Conservation (phyloP, 2,797 vertebrate species). For the Neostethus bicornis region DNA sequence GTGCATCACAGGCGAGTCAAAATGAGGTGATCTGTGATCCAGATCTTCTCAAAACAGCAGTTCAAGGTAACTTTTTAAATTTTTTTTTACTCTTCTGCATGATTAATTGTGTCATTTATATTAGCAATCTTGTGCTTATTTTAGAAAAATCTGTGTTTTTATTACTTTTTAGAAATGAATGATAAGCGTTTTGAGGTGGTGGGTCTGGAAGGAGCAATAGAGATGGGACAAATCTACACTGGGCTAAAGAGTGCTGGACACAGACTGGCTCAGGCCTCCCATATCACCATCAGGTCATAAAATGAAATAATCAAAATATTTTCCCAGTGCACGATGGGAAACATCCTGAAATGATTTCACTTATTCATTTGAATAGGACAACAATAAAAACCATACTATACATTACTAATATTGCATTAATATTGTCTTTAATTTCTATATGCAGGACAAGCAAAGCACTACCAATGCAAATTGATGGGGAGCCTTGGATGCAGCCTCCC, state of each 20-base stretch:
- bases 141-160: slow-evolving; percentile 1
- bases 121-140: not conserved
- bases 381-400: not conserved
- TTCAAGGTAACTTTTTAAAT: slow-evolving; percentile 80
- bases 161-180: slow-evolving; percentile 80
- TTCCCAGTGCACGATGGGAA: slow-evolving; percentile 1
- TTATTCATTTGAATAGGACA: too few species aligned
- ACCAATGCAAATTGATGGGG: slow-evolving; percentile 96
- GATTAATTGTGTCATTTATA: not conserved
- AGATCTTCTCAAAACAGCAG: slow-evolving; percentile 85
- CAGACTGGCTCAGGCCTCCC: slow-evolving; percentile 88
- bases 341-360: too few species aligned
- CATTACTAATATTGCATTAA: not conserved
- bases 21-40: slow-evolving; percentile 85
- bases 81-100: slow-evolving; percentile 1
- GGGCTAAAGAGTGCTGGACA: slow-evolving; percentile 89
- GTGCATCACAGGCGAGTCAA: slow-evolving; percentile 56
- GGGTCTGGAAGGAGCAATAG: slow-evolving; percentile 88
- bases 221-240: slow-evolving; percentile 96
- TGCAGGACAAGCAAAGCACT: slow-evolving; percentile 87
- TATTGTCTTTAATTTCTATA: slow-evolving; percentile 10
- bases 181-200: slow-evolving; percentile 91
- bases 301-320: slow-evolving; percentile 10
- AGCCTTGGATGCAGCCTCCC: slow-evolving; percentile 95
- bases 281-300: slow-evolving; percentile 87